Conservation (phyloP, 2,113 vertebrate species). For the Pantherophis guttatus region DNA sequence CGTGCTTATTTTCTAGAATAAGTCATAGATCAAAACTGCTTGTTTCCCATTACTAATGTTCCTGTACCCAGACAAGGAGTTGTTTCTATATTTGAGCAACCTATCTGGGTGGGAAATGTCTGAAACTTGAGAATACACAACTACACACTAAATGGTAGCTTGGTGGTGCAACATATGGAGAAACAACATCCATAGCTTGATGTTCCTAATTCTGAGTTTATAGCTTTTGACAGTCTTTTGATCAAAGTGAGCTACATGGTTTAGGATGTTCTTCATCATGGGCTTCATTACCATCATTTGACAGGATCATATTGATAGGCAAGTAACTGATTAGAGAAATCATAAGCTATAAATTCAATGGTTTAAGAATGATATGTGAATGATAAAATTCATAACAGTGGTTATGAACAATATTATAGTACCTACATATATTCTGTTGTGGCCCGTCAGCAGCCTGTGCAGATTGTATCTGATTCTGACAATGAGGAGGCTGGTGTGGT, state of each 20-base stretch:
- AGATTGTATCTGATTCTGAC: no score
- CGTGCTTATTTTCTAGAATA: conserved; percentile 1
- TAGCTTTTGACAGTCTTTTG: not conserved
- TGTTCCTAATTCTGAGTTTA: not conserved
- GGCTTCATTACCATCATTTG: not conserved
- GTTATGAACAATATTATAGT: not conserved
- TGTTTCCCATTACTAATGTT: not conserved
- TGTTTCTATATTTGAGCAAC: not conserved
- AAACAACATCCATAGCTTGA: not conserved
- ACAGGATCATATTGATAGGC: not conserved
- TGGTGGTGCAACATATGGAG: not conserved
- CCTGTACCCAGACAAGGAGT: not conserved
- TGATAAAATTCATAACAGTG: not conserved
- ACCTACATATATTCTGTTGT: no score
- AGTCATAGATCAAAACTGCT: not conserved
- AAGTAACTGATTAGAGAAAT: not conserved
- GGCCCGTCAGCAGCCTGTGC: no score
- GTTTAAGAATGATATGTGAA: not conserved
- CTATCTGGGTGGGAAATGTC: not conserved
- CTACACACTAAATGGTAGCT: not conserved
- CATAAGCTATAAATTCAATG: not conserved
- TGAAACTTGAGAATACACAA: no score
- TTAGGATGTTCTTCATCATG: not conserved
- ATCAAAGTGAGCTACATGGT: not conserved
- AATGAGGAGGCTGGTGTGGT: no score